Evolutionary conservation across 2,113 vertebrate species (phyloP), one percentile per base, ranked within the genome.

Genomic region (Chaetorhynchus papuensis): DNA sequence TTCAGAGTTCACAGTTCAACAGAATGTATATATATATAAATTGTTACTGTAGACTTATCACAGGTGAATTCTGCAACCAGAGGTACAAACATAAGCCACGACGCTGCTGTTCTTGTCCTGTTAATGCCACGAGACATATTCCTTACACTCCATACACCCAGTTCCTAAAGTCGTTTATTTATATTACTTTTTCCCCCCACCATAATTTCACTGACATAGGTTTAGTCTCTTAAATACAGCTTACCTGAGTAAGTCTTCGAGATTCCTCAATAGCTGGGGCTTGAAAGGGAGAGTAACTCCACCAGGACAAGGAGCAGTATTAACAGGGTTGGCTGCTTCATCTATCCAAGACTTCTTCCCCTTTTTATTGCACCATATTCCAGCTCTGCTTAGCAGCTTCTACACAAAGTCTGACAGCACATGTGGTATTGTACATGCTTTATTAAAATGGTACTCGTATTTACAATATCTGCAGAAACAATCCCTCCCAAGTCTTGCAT

Each of bases 371-470:
- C 47, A 76, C 68, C 97, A 53, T 15, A 64, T 52, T 87, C 78
- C 96, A 98, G 97, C 98, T 98, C 98, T 79, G 88, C 83, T 65
- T 42, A 83, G 16, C 53, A 89, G 78, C 89, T 81, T 94, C 89
- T 97, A 99, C 96, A 98, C 59, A 98, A 97, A 98, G 97, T 98
- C 98, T 97, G 98, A 98, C 97, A 97, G 98, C 98, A 97, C 97
- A 78, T 96, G 98, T 98, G 98, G 98, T 98, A 98, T 98, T 98
- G 98, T 98, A 99, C 99, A 99, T 99, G 99, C 99, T 99, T 99
- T 98, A 99, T 99, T 99, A 99, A 99, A 99, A 99, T 95, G 98
- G 98, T 98, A 98, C 88, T 97, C 96, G 12, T 99, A 99, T 99
- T 99, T 99, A 99, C 99, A 99, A 90, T 98, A 98, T 98, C 98